These are phyloP conservation scores for Zaprionus ghesquierei DNA, from an alignment of 1,140 invertebrate species.

Conservation along the genomic window DNA sequence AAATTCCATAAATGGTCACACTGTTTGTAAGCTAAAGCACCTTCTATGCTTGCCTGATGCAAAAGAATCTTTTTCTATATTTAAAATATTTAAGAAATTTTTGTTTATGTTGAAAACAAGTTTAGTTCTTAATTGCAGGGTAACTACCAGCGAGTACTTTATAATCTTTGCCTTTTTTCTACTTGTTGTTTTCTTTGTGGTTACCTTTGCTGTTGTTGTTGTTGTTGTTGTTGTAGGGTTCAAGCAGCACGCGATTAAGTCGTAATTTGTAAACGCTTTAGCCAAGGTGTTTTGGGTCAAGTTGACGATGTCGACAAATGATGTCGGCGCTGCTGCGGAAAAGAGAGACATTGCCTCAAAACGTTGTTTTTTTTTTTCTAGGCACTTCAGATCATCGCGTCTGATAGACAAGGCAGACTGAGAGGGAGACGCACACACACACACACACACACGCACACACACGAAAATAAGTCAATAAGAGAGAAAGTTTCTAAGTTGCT, in stretches of 20 bases:
- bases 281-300: slow-evolving; percentile 73
- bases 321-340: slow-evolving; percentile 14
- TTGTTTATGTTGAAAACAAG: too few relatives aligned
- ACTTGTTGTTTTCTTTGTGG: slow-evolving; percentile 16
- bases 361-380: slow-evolving; percentile 47
- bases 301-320: slow-evolving; percentile 43
- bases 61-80: background rate
- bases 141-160: background rate
- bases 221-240: slow-evolving; percentile 39
- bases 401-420: background rate
- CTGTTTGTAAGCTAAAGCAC: too few relatives aligned
- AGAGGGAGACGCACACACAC: background rate
- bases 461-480: background rate
- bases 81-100: too few relatives aligned
- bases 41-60: too few relatives aligned
- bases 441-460: background rate
- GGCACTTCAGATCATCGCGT: slow-evolving; percentile 14
- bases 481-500: background rate
- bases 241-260: slow-evolving; percentile 72
- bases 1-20: too few relatives aligned
- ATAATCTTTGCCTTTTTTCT: background rate
- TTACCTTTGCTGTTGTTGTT: slow-evolving; percentile 16
- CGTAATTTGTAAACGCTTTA: slow-evolving; percentile 71
- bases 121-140: too few relatives aligned
- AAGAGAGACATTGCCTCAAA: slow-evolving; percentile 10